Evolutionary conservation across 92 coral and sea anemone genomes (phyloP).

Genomic region (Umimayanthus chanpuru): DNA sequence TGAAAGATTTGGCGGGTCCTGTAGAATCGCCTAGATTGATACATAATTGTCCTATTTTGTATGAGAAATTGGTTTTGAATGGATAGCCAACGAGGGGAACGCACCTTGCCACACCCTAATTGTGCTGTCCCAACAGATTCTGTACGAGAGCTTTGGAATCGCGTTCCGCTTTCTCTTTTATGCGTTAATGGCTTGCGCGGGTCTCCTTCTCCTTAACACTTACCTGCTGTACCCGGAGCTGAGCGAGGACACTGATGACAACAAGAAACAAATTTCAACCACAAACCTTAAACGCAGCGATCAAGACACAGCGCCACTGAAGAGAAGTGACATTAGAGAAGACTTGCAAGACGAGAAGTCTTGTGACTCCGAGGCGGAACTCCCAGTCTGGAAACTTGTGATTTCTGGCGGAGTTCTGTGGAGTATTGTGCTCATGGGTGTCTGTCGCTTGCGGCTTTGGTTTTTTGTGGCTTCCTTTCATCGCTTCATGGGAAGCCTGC

Average conservation of each 20-base stretch:
- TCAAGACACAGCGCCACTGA: conserved; percentile 1
- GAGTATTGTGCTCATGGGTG: conserved; percentile 43
- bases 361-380: conserved; percentile 1
- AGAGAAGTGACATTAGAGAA: background rate
- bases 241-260: background rate
- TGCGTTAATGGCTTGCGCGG: conserved; percentile 40
- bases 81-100: background rate
- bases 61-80: background rate
- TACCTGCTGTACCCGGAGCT: conserved; percentile 37
- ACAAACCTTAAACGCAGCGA: background rate
- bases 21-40: background rate
- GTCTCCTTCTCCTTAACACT: conserved; percentile 33
- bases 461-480: conserved; percentile 43
- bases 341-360: background rate
- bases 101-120: conserved; percentile 29
- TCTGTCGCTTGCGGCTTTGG: conserved; percentile 49
- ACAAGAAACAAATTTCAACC: background rate
- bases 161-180: conserved; percentile 44
- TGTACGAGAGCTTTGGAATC: conserved; percentile 44
- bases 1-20: background rate
- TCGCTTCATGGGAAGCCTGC: conserved; percentile 40
- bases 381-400: conserved; percentile 39
- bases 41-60: background rate
- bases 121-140: conserved; percentile 45
- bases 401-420: conserved; percentile 46